A percentile compares a stretch with the other conserved stretches of the same genome.
phyloP scores from a whole-genome alignment of 1,140 invertebrate species.

The Cyclina sinensis region DNA sequence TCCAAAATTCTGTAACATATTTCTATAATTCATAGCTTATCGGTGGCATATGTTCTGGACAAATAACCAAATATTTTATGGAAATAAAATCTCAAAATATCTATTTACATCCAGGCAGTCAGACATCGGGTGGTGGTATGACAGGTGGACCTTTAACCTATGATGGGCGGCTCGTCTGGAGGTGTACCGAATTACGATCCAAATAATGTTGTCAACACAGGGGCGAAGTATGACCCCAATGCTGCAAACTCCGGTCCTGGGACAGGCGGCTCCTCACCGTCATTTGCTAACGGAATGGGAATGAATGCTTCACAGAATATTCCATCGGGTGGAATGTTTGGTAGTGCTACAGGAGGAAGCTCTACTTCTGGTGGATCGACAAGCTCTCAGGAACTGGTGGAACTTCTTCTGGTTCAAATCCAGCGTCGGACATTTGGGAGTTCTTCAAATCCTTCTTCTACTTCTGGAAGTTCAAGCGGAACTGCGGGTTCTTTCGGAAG shows the following conservation, averaged over 20 bases:
- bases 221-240: slow-evolving; percentile 74
- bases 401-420: not conserved
- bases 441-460: not conserved
- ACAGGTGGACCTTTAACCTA: slow-evolving; percentile 15
- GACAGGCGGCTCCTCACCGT: slow-evolving; percentile 22
- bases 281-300: slow-evolving; percentile 56
- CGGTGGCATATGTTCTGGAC: too few species aligned
- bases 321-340: not conserved
- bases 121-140: slow-evolving; percentile 6
- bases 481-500: slow-evolving; percentile 3
- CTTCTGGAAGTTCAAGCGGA: not conserved
- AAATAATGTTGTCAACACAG: slow-evolving; percentile 61
- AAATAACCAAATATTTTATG: too few species aligned
- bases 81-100: too few species aligned
- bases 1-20: too few species aligned
- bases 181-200: slow-evolving; percentile 63
- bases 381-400: not conserved
- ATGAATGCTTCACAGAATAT: slow-evolving; percentile 65
- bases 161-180: slow-evolving; percentile 1
- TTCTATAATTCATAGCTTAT: too few species aligned
- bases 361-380: not conserved
- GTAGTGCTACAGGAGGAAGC: not conserved
- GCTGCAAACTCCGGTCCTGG: slow-evolving; percentile 66
- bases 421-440: not conserved
- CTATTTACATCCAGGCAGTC: slow-evolving; percentile 4